Conservation (phyloP, 2,797 vertebrate genomes). For the Prionace glauca region DNA sequence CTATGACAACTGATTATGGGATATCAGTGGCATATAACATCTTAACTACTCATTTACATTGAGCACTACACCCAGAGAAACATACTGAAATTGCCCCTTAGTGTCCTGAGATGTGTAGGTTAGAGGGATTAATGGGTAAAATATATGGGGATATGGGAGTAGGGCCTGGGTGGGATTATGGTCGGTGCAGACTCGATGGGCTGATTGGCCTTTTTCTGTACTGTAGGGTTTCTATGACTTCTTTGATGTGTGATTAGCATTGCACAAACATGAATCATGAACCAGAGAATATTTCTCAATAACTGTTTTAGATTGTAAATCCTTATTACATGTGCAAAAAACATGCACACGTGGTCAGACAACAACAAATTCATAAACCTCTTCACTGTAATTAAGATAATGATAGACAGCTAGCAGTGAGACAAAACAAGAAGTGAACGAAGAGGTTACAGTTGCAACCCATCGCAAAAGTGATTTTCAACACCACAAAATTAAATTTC, state of each 20-base stretch:
- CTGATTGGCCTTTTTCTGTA: no score
- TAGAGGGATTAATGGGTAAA: no score
- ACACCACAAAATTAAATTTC: background rate
- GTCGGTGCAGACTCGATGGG: no score
- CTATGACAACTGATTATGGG: background rate
- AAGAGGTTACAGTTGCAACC: background rate
- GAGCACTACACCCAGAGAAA: background rate
- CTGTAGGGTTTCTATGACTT: no score
- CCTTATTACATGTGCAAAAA: background rate
- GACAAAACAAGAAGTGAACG: background rate
- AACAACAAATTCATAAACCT: background rate
- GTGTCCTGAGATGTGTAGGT: no score
- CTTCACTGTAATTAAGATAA: constrained; percentile 3
- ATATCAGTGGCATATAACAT: background rate
- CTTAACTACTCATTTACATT: background rate
- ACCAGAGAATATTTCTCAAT: background rate
- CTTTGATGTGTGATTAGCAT: background rate
- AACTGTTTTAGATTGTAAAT: background rate
- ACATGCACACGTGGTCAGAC: background rate
- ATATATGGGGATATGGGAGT: no score
- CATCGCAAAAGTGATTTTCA: background rate
- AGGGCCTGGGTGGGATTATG: no score
- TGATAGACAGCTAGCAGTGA: background rate
- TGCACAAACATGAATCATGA: background rate
- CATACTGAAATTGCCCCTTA: no score